Percentiles rank a stretch among this genome's conserved stretches.
These are phyloP conservation scores for Apodemus speciosus DNA, from an alignment of 2,113 vertebrate genomes.

Conservation along the genomic window DNA sequence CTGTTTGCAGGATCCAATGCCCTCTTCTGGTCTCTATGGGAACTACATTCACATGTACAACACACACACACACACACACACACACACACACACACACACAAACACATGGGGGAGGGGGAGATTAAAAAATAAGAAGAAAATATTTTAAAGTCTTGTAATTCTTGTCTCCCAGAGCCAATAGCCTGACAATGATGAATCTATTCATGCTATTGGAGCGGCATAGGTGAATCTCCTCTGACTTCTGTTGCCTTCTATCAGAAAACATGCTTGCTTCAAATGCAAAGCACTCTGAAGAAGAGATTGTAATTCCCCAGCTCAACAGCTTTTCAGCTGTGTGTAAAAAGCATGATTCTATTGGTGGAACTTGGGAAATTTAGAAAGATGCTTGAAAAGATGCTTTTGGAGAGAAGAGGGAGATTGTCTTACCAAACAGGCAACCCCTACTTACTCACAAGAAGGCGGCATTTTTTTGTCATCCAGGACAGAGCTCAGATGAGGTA, in stretches of 20 bases:
- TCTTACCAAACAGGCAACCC: conserved; percentile 18
- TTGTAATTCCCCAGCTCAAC: not conserved
- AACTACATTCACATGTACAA: not conserved
- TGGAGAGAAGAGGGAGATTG: not conserved
- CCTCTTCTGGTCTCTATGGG: not conserved
- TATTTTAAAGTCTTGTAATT: not conserved
- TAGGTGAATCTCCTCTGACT: not conserved
- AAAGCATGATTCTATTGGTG: conserved; percentile 15
- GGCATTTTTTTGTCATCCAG: conserved; percentile 47
- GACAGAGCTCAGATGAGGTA: not conserved
- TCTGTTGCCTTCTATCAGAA: not conserved
- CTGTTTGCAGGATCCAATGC: not conserved
- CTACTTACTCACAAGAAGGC: conserved; percentile 1
- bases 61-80: not conserved
- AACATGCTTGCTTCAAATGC: not conserved
- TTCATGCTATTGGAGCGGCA: not conserved
- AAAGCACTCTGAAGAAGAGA: not conserved
- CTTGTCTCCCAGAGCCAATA: not conserved
- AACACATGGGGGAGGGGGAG: not conserved
- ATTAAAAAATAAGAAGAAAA: not conserved
- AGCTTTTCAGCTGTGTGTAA: not conserved
- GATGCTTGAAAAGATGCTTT: conserved; percentile 37
- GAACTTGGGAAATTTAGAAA: conserved; percentile 40
- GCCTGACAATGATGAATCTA: not conserved
- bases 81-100: not conserved